These are phyloP conservation scores for Oreonectes daqikongensis DNA, from an alignment of 2,797 vertebrate species.

Conservation along the genomic window DNA sequence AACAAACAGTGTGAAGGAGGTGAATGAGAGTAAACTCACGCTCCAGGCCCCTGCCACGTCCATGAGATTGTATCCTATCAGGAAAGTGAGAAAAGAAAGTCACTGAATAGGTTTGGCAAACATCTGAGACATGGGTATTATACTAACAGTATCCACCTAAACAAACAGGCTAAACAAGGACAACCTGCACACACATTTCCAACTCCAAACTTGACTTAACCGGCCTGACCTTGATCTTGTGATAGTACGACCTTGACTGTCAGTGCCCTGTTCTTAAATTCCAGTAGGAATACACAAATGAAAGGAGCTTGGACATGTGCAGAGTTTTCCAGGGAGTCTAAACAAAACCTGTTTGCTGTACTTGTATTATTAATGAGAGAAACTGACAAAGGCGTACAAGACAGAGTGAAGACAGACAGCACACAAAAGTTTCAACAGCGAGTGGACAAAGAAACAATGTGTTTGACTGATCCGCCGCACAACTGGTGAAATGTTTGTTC, in stretches of 20 bases:
- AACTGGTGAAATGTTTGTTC: conserved; percentile 1
- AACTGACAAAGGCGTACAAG: background rate
- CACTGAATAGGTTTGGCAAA: conserved; percentile 17
- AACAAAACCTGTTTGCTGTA: background rate
- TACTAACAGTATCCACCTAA: conserved; percentile 20
- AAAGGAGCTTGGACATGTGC: background rate
- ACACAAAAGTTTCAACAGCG: background rate
- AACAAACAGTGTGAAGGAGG: background rate
- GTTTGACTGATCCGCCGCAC: background rate
- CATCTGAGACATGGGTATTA: background rate
- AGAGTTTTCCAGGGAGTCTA: background rate
- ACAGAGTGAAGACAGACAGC: conserved; percentile 3
- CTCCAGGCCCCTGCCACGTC: conserved; percentile 88
- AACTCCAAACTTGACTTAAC: background rate
- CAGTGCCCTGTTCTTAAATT: background rate
- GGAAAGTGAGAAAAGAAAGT: conserved; percentile 11
- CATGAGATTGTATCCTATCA: conserved; percentile 86
- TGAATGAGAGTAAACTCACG: conserved; percentile 74
- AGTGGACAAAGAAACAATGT: background rate
- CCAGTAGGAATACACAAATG: background rate
- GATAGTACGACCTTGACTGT: conserved; percentile 3
- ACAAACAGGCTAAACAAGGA: background rate
- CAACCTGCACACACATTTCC: background rate
- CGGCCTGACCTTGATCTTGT: background rate
- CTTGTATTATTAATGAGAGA: conserved; percentile 26